Conservation (phyloP, 2,113 vertebrate species). For the Sebastes schlegelii region DNA sequence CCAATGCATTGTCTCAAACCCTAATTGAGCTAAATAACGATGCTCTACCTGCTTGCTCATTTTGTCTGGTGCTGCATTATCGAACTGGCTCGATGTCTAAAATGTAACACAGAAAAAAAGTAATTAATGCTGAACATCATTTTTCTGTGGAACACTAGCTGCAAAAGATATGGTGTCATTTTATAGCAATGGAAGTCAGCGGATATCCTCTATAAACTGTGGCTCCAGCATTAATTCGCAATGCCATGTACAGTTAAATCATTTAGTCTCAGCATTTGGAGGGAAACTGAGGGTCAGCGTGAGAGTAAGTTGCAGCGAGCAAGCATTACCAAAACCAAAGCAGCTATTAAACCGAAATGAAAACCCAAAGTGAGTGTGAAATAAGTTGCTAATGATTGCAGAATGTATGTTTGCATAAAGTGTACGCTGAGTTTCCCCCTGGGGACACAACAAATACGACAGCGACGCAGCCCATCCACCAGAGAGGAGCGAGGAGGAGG, state of each 20-base stretch:
- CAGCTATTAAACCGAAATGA: slow-evolving; percentile 50
- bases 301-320: slow-evolving; percentile 11
- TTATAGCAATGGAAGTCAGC: slow-evolving; percentile 31
- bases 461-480: slow-evolving; percentile 26
- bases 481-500: slow-evolving; percentile 21
- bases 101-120: background rate
- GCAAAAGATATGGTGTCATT: slow-evolving; percentile 6
- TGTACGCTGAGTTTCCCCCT: slow-evolving; percentile 38
- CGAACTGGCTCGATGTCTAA: background rate
- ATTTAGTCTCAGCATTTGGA: slow-evolving; percentile 39
- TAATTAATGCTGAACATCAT: background rate
- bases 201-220: slow-evolving; percentile 15
- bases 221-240: slow-evolving; percentile 41
- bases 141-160: background rate
- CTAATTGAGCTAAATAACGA: slow-evolving; percentile 28
- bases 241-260: slow-evolving; percentile 46
- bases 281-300: slow-evolving; percentile 31
- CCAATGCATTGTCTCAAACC: slow-evolving; percentile 23
- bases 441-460: slow-evolving; percentile 60
- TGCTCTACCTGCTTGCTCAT: background rate
- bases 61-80: background rate
- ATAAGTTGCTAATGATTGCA: slow-evolving; percentile 71
- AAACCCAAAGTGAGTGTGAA: slow-evolving; percentile 66
- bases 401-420: slow-evolving; percentile 69
- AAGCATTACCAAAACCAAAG: slow-evolving; percentile 43